These are phyloP conservation scores for Ceratitis capitata DNA, from an alignment of 1,140 invertebrate species.

Conservation along the genomic window DNA sequence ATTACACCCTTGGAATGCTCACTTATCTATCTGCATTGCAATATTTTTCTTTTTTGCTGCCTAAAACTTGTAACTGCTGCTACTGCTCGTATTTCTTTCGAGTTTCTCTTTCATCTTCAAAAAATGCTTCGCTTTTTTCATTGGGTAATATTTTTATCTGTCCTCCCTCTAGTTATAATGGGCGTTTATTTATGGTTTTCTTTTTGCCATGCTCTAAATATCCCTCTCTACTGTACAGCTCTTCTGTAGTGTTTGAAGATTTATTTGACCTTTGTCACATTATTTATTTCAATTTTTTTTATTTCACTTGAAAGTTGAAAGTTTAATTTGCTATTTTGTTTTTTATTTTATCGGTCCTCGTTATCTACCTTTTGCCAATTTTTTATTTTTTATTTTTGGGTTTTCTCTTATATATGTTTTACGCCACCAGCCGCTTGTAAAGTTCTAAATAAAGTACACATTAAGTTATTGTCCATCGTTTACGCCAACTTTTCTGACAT, in stretches of 20 bases:
- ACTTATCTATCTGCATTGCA: neutral
- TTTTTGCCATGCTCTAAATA: neutral
- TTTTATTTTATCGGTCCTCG: neutral
- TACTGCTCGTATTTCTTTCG: too few relatives aligned
- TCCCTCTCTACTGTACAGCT: neutral
- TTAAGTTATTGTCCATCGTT: neutral
- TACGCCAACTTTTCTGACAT: neutral
- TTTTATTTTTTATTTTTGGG: too few relatives aligned
- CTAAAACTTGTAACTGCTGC: neutral
- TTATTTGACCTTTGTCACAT: slow-evolving; percentile 62
- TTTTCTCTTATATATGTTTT: neutral
- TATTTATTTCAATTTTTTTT: slow-evolving; percentile 48
- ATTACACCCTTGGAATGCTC: neutral
- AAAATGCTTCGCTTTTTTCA: neutral
- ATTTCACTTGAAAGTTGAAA: slow-evolving; percentile 8
- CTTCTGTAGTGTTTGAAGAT: slow-evolving; percentile 43
- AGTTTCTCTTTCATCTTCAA: too few relatives aligned
- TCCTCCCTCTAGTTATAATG: neutral
- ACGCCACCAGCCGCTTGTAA: neutral
- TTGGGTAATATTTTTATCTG: slow-evolving; percentile 5
- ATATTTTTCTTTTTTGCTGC: neutral
- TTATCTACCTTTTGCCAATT: too few relatives aligned
- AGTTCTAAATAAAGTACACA: neutral
- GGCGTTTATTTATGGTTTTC: slow-evolving; percentile 9
- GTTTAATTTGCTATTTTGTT: neutral